phyloP scores from a whole-genome alignment of 2,113 vertebrate genomes.

The Clarias magur region DNA sequence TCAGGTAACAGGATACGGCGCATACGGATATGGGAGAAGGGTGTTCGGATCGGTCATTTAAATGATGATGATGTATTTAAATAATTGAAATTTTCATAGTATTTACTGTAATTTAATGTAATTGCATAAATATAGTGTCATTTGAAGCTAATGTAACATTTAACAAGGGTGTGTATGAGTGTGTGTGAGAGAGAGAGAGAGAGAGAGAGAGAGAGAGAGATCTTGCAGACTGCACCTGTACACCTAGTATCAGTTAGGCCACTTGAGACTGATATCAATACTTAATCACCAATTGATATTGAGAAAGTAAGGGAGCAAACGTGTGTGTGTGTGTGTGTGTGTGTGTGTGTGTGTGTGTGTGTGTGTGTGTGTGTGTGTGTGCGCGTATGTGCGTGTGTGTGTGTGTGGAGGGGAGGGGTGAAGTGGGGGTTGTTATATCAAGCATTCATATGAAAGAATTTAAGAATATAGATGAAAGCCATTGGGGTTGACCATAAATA shows the following conservation, averaged over 20 bases:
- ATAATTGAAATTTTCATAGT: neutral
- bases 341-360: conserved; percentile 8
- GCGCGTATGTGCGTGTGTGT: neutral
- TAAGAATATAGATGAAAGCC: neutral
- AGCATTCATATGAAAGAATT: neutral
- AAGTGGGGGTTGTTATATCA: neutral
- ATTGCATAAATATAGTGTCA: conserved; percentile 4
- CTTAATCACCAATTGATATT: conserved; percentile 53
- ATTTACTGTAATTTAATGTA: neutral
- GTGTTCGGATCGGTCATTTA: neutral
- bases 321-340: neutral
- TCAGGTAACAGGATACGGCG: neutral
- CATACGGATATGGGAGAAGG: neutral
- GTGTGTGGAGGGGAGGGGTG: neutral
- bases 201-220: conserved; percentile 14
- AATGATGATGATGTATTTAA: neutral
- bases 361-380: neutral
- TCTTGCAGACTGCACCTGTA: neutral
- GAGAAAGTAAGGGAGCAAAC: conserved; percentile 27
- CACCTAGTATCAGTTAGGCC: conserved; percentile 39
- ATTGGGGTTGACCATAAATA: too few relatives aligned
- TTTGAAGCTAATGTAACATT: neutral
- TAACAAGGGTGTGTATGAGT: conserved; percentile 15
- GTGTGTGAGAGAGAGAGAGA: neutral
- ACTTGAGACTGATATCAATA: conserved; percentile 56